Evolutionary conservation across 1,140 invertebrate species (phyloP).

Genomic region (Heliothis subflexa): DNA sequence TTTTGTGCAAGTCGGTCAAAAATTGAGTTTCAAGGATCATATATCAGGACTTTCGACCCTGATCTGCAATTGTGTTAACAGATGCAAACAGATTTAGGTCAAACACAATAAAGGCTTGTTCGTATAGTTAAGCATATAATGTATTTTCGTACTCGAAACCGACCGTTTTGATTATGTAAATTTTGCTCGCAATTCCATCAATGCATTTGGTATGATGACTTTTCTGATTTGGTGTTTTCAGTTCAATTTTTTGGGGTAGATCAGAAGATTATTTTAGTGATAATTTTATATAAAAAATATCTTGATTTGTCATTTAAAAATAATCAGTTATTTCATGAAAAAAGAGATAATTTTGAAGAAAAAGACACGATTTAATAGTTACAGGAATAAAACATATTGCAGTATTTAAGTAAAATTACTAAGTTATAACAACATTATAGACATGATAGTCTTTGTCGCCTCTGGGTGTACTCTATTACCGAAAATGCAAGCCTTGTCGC

Average conservation of each 20-base stretch:
- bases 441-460: slow-evolving; percentile 9
- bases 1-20: no score
- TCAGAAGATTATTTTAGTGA: neutral
- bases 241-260: neutral
- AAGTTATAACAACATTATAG: neutral
- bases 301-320: neutral
- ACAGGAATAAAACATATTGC: neutral
- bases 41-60: neutral
- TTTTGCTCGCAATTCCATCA: slow-evolving; percentile 34
- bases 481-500: slow-evolving; percentile 70
- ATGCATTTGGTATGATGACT: slow-evolving; percentile 23
- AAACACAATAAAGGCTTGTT: slow-evolving; percentile 72
- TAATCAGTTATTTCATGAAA: no score
- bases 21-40: neutral
- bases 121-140: slow-evolving; percentile 47
- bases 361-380: neutral
- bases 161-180: slow-evolving; percentile 36
- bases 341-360: no score
- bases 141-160: slow-evolving; percentile 25
- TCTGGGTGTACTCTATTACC: slow-evolving; percentile 70
- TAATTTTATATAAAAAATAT: neutral
- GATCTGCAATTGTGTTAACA: slow-evolving; percentile 18
- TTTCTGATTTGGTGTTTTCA: slow-evolving; percentile 18
- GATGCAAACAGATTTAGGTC: slow-evolving; percentile 70
- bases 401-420: neutral